These are phyloP conservation scores for Wiebesia pumilae DNA, from an alignment of 1,140 invertebrate genomes.

Conservation along the genomic window DNA sequence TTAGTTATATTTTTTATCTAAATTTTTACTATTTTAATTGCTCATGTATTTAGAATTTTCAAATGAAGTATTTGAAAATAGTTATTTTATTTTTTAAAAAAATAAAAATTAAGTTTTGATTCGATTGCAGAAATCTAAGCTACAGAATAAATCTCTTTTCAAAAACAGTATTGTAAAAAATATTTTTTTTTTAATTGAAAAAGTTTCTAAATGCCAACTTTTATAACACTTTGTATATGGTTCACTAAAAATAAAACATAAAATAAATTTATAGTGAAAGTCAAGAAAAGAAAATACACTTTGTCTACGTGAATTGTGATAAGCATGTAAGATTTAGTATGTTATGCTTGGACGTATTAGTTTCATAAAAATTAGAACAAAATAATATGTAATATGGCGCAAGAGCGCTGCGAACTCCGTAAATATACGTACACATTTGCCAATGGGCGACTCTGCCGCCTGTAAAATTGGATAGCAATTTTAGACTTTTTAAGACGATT, in stretches of 20 bases:
- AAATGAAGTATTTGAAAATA: too few relatives aligned
- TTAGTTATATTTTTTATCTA: background rate
- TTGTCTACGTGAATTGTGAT: background rate
- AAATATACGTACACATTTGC: constrained; percentile 77
- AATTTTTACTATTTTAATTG: too few relatives aligned
- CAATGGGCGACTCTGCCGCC: constrained; percentile 75
- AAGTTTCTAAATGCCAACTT: background rate
- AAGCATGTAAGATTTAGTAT: constrained; percentile 41
- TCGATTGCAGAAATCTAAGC: background rate
- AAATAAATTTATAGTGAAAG: background rate
- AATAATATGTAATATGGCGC: constrained; percentile 32
- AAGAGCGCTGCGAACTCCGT: constrained; percentile 51
- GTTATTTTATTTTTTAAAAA: too few relatives aligned
- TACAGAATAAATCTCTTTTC: background rate
- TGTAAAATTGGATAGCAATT: constrained; percentile 66
- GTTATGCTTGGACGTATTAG: constrained; percentile 46
- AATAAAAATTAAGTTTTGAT: background rate
- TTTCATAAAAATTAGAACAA: constrained; percentile 27
- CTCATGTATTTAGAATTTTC: too few relatives aligned
- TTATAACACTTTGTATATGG: background rate
- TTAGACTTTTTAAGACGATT: constrained; percentile 22
- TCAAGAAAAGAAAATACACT: background rate
- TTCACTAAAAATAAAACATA: background rate
- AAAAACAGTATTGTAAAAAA: background rate
- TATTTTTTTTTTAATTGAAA: background rate